A percentile compares a stretch with the other conserved stretches of the same genome.
phyloP scores from a whole-genome alignment of 2,113 vertebrate genomes.

The Camelus bactrianus region DNA sequence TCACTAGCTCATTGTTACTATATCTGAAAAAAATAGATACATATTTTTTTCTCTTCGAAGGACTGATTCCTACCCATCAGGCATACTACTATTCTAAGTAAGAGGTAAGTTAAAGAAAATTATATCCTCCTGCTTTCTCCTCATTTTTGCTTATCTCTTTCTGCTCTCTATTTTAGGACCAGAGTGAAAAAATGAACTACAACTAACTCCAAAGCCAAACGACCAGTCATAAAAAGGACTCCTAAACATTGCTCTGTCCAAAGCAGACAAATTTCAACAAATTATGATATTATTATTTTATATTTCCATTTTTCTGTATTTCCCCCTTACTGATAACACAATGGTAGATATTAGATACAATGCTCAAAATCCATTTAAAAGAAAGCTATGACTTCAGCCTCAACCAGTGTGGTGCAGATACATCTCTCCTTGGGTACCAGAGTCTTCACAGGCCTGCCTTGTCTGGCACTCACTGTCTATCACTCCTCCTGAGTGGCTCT shows the following conservation, averaged over 20 bases:
- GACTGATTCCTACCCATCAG: neutral
- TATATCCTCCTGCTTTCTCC: neutral
- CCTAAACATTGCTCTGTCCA: neutral
- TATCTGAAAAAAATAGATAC: neutral
- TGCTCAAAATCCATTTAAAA: neutral
- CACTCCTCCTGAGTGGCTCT: neutral
- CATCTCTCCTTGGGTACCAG: neutral
- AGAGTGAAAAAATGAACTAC: neutral
- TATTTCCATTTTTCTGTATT: neutral
- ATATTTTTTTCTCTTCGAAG: neutral
- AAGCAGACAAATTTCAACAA: neutral
- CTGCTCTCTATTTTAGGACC: neutral
- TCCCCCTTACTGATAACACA: neutral
- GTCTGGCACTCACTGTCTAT: neutral
- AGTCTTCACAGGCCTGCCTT: neutral
- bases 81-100: neutral
- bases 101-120: neutral
- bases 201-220: neutral
- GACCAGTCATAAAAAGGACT: neutral
- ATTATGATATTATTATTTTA: neutral
- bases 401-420: neutral
- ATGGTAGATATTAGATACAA: neutral
- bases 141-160: slow-evolving; percentile 15
- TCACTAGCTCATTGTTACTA: neutral
- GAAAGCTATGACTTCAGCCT: neutral